Evolutionary conservation across 2,888 invertebrate genomes (phyloP).

Genomic region (Eristalis pertinax): DNA sequence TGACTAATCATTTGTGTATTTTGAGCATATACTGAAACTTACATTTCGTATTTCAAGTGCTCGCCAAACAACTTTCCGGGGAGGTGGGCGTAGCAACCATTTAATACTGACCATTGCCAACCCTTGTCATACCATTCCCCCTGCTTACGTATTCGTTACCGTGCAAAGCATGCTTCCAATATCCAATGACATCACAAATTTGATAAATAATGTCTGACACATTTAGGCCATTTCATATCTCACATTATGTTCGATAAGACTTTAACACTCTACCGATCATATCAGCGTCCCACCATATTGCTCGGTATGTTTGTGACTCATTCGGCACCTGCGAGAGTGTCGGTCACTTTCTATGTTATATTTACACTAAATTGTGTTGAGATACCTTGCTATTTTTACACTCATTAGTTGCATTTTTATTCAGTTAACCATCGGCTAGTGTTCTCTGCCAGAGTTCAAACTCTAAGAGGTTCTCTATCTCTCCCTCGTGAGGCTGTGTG

Average conservation of each 20-base stretch:
- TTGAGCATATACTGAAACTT: too few species aligned
- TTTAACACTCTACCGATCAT: background rate
- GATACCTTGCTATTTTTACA: background rate
- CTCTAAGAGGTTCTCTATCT: conserved; percentile 12
- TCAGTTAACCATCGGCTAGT: background rate
- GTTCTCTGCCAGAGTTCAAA: background rate
- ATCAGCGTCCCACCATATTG: background rate
- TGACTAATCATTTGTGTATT: too few species aligned
- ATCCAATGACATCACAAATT: background rate
- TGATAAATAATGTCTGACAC: background rate
- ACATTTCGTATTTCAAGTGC: too few species aligned
- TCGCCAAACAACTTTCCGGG: too few species aligned
- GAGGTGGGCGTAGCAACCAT: too few species aligned
- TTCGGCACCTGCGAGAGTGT: background rate
- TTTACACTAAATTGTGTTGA: background rate
- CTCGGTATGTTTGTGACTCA: background rate
- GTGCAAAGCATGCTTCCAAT: background rate
- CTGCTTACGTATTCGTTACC: too few species aligned
- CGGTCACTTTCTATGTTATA: background rate
- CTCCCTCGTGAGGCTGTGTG: conserved; percentile 23
- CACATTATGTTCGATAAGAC: background rate
- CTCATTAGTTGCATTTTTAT: conserved; percentile 4
- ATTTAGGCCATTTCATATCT: background rate
- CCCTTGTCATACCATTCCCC: background rate
- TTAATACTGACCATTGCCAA: background rate